A percentile compares a stretch with the other conserved stretches of the same genome.
Conservation (phyloP, 2,113 vertebrate species). For the Entomyzon cyanotis region DNA sequence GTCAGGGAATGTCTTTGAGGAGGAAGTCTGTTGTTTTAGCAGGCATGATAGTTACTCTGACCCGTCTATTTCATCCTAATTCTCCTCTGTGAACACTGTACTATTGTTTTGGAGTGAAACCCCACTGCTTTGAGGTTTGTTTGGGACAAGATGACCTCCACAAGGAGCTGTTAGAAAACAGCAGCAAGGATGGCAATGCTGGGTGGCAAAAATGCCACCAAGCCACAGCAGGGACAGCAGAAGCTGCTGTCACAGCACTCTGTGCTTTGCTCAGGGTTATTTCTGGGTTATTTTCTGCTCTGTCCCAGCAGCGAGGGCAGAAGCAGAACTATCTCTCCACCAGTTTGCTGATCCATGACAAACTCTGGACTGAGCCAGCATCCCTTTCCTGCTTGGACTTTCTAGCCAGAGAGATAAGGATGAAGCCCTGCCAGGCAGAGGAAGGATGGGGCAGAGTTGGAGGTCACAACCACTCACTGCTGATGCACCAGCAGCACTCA, state of each 20-base stretch:
- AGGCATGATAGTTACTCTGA: neutral
- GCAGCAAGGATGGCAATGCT: neutral
- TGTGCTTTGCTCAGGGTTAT: neutral
- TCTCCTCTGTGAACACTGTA: fast-evolving
- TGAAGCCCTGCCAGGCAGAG: neutral
- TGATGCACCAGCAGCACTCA: fast-evolving
- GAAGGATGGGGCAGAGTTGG: neutral
- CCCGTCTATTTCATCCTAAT: neutral
- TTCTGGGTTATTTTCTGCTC: neutral
- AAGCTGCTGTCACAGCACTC: neutral
- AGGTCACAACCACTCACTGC: neutral
- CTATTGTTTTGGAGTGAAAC: neutral
- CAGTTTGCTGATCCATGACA: neutral
- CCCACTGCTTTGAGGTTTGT: neutral
- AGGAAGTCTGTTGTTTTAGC: neutral
- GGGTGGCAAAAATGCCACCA: neutral
- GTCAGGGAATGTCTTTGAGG: neutral
- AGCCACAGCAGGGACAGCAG: neutral
- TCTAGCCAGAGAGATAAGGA: neutral
- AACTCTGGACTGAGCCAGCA: neutral
- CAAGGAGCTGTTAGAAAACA: neutral
- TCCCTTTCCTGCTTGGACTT: neutral
- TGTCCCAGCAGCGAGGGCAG: neutral
- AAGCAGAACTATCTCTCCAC: neutral
- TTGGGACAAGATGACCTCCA: fast-evolving